Evolutionary conservation across 1,140 invertebrate genomes (phyloP), one percentile per base, ranked within the genome.

Genomic region (Propsilocerus akamusi): DNA sequence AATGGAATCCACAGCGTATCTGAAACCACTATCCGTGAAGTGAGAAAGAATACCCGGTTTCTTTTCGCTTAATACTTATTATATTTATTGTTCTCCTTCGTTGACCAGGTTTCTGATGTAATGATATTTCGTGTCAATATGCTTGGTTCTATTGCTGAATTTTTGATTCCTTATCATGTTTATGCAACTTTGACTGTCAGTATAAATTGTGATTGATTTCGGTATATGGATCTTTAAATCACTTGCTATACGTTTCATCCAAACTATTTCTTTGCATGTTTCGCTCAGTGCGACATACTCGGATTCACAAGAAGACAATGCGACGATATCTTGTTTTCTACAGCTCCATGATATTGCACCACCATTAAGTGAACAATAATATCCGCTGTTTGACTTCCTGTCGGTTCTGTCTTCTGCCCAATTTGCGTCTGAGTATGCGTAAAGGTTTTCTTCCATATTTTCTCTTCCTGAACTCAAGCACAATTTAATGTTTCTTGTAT

Each of bases 221-320:
- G 47, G 23, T 2, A 51, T 24, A 14, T 41, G 26, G 26, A 48
- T 12, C 14, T 50, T 25, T 14, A 58, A 30, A 47, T 56, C 56
- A 41, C 48, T 28, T 26, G 54, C 41, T 20, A 56, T 17, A 26
- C 25, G 49, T 25, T 52, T 34, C 24, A 56, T 14, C 55, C 56
- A 56, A 25, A 52, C n/a, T 8, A 37, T 51, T 30, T 55, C 53
- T 54, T 49, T 49, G 50, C 50, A 28, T 10, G 56, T 53, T 37
- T 52, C 49, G 11, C 49, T 23, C 25, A 57, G n/a, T 37, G 55
- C 53, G 4, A 54, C 49, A 47, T 48, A 55, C 30, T 59, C 56
- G 1, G 57, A 53, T 49, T 59, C 58, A 3, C 53, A 58, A 1
- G 58, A 53, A 8, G 56, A 59, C 14, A 58, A 28, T 14, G 55